Evolutionary conservation across 2,113 vertebrate species (phyloP), one percentile per base, ranked within the genome.

Genomic region (Sapajus apella): DNA sequence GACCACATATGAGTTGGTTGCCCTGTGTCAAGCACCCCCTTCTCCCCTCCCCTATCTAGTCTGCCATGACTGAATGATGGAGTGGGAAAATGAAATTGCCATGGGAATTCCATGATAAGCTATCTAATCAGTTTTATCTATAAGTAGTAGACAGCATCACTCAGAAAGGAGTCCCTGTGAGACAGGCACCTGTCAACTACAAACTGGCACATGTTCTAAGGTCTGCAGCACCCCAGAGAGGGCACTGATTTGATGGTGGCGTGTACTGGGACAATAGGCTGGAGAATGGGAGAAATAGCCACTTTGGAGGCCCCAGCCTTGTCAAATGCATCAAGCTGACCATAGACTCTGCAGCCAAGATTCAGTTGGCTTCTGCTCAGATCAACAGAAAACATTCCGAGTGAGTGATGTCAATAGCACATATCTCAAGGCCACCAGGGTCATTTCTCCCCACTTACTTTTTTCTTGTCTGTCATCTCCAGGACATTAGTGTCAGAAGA

Each of bases 361-460:
- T 81, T 27, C 73, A 82, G 35, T 20, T 68, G 50, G 73, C 58
- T 61, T 92, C 91, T 85, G 64, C 76, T n/a, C 85, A 68, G 56
- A 40, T 85, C 45, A 82, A 72, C 79, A 92, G 77, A 96, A 95
- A 72, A 35, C 50, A 80, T 72, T 91, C 73, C 45, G 18, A n/a
- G 70, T 64, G 8, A 25, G 84, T 18, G 43, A 70, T 79, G 55
- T 93, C 73, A 23, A 20, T 30, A 55, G 83, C 56, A 50, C 89
- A 87, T 37, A 81, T 66, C 80, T 93, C 80, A 89, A 91, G 55
- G 82, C 70, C 6, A 50, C 55, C 9, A 32, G 43, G n/a, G 43
- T 95, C 35, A 27, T 20, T 7, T 47, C 50, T 68, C 25, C 11
- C 72, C 9, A 13, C 64, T 86, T 40, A 70, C 50, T 40, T 66